These are phyloP conservation scores for Eugnorisma glareosa DNA, from an alignment of 2,888 invertebrate genomes.

Conservation along the genomic window DNA sequence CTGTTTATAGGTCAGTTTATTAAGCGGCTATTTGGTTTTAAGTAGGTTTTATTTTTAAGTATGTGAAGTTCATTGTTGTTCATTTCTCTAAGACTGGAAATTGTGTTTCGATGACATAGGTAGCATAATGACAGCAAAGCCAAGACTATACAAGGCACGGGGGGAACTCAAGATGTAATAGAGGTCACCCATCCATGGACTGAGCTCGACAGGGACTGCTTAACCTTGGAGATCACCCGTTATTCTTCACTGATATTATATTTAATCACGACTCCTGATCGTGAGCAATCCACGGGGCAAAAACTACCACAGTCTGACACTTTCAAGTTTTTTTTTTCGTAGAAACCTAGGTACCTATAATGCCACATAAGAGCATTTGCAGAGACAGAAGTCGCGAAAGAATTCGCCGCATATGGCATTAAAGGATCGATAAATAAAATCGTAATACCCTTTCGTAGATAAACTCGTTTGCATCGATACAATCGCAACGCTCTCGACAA, in stretches of 20 bases:
- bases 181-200: background rate
- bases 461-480: slow-evolving; percentile 44
- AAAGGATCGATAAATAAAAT: slow-evolving; percentile 13
- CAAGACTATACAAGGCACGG: background rate
- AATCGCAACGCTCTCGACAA: slow-evolving; percentile 3
- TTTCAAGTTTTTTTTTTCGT: background rate
- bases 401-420: background rate
- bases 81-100: background rate
- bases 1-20: slow-evolving; percentile 6
- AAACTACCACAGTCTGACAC: background rate
- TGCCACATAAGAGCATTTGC: background rate
- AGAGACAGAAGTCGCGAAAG: background rate
- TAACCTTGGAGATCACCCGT: background rate
- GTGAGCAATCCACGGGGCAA: background rate
- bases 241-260: no score
- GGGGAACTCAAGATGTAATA: background rate
- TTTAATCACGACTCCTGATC: background rate
- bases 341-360: no score
- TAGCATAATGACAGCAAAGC: background rate
- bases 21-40: slow-evolving; percentile 15
- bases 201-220: background rate
- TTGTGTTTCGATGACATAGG: background rate
- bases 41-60: background rate
- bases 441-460: slow-evolving; percentile 1
- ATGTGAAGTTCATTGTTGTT: background rate